Evolutionary conservation across 2,888 invertebrate genomes (phyloP), one percentile per base, ranked within the genome.

Genomic region (Drosophila fungiperda): DNA sequence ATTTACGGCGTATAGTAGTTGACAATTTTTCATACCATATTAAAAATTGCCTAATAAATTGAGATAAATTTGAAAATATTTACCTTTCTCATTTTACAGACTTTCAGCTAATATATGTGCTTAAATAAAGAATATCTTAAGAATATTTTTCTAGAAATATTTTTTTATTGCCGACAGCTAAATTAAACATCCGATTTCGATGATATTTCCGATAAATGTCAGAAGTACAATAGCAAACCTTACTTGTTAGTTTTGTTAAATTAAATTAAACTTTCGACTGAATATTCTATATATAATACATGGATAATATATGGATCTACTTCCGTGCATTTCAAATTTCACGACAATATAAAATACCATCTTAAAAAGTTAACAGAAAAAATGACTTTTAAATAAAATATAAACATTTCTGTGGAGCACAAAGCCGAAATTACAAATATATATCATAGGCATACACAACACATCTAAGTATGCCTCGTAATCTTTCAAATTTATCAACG

Each of bases 401-500:
- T 15, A 45, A 8, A 15, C 15, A 45, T 45, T 45, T 23, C 1
- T 15, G 15, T 23, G 20, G 20, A 42, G 20, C 15, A 8, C 23
- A 23, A 45, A 8, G 23, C 23, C 23, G 5, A 26, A 49, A 49
- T 26, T 29, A 5, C 26, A n/a, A 29, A 50, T 50, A 6, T n/a
- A 6, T n/a, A n/a, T 29, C n/a, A 8, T n/a, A 11, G 9, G 50
- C 6, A 50, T 6, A 50, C 7, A 49, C 17, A 29, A 45, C 3
- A 23, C 42, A 48, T 53, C 23, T 45, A 7, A 11, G 35, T 35
- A 0, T 33, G 1, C 0, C n/a, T 48, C 6, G 26, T 38, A 48
- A 54, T 59, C 38, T 42, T 36, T 40, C 52, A 40, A 40, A 53
- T 49, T 42, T 32, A 67, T 74, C n/a, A 61, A 73, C 48, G 11